Percentiles rank a stretch among this genome's conserved stretches.
Evolutionary conservation across 2,113 vertebrate species (phyloP).

Genomic region (Prietella phreatophila): DNA sequence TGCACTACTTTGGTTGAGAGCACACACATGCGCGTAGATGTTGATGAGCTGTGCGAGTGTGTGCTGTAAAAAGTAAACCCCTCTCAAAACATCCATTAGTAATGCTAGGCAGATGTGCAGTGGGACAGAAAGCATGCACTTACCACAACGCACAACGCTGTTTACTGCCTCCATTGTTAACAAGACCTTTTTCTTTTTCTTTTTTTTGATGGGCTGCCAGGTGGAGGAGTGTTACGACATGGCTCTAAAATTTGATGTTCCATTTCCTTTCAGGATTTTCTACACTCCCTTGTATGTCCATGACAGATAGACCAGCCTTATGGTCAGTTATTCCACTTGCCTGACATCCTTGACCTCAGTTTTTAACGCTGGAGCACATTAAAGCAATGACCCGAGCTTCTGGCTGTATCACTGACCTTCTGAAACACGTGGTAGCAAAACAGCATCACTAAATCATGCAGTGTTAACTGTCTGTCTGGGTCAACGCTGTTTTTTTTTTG

Average conservation of each 20-base stretch:
- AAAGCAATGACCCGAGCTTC: not conserved
- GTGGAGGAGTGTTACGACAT: not conserved
- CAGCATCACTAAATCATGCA: slow-evolving; percentile 35
- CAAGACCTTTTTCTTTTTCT: not conserved
- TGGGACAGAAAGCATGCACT: slow-evolving; percentile 41
- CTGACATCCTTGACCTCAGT: not conserved
- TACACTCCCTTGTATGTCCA: not conserved
- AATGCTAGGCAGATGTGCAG: slow-evolving; percentile 35
- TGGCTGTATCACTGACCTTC: slow-evolving; percentile 8
- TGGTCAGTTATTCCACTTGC: not conserved
- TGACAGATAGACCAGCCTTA: too few species aligned
- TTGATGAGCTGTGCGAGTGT: slow-evolving; percentile 12
- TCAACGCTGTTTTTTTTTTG: slow-evolving; percentile 1
- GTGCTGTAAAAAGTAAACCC: slow-evolving; percentile 29
- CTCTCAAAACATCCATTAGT: slow-evolving; percentile 48
- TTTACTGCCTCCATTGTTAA: slow-evolving; percentile 19
- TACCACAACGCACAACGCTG: not conserved
- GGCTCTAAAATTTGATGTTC: not conserved
- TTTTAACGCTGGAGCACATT: not conserved
- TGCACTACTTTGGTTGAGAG: not conserved
- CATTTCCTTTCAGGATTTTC: not conserved
- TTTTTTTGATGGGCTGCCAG: slow-evolving; percentile 19
- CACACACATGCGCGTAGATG: not conserved
- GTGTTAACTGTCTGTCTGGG: slow-evolving; percentile 24
- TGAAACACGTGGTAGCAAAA: not conserved